Conservation (phyloP, 2,888 invertebrate species). For the Norana najaformis region DNA sequence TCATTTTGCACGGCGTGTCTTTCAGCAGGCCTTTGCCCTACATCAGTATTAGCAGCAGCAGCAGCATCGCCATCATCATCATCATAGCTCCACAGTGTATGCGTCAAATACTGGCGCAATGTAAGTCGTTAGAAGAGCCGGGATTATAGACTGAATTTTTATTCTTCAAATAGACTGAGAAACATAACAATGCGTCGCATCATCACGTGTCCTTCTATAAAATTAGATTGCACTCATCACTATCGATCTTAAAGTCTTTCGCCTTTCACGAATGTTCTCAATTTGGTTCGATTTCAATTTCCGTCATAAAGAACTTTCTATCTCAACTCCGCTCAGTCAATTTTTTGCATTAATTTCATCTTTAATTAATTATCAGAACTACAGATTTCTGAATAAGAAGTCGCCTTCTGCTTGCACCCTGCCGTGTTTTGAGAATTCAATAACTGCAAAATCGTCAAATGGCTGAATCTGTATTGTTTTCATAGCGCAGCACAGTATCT, state of each 20-base stretch:
- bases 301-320: not conserved
- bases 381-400: not conserved
- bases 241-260: not conserved
- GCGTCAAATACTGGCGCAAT: not conserved
- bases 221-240: not conserved
- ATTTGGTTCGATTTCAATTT: not conserved
- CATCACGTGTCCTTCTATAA: not conserved
- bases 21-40: not conserved
- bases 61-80: not conserved
- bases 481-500: too few species aligned
- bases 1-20: not conserved
- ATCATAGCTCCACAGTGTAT: not conserved
- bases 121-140: too few species aligned
- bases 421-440: not conserved
- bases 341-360: not conserved
- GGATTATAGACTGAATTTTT: too few species aligned
- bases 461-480: too few species aligned
- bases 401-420: not conserved
- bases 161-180: not conserved
- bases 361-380: not conserved
- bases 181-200: too few species aligned
- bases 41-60: not conserved
- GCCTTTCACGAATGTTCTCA: not conserved
- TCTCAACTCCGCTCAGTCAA: not conserved
- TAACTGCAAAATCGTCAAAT: not conserved